Conservation (phyloP, 2,113 vertebrate species). For the Rallus limicola region DNA sequence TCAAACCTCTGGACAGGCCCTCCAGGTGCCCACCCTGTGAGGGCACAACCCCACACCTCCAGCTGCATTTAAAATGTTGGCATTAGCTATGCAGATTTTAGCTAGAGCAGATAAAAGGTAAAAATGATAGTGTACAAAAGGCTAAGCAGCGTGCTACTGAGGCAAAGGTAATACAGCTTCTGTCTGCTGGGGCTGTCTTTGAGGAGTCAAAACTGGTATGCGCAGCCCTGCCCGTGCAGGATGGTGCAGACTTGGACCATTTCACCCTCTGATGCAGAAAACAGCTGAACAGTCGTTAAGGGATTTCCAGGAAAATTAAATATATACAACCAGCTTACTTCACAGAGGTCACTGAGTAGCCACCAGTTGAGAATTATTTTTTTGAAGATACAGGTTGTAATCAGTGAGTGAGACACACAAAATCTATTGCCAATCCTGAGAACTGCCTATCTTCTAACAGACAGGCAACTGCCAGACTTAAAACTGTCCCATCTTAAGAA, state of each 20-base stretch:
- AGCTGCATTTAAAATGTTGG: too few species aligned
- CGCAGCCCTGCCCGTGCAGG: background rate
- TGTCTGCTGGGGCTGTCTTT: background rate
- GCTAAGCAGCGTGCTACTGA: too few species aligned
- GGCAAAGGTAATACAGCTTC: too few species aligned
- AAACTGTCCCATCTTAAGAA: background rate
- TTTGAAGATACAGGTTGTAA: background rate
- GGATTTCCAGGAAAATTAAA: background rate
- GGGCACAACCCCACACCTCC: too few species aligned
- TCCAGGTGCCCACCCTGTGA: too few species aligned
- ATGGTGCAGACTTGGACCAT: background rate
- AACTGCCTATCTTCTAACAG: background rate
- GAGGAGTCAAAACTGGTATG: accelerated
- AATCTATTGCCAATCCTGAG: background rate
- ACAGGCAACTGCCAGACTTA: background rate
- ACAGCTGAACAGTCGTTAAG: background rate
- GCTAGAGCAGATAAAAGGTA: too few species aligned
- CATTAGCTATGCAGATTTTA: too few species aligned
- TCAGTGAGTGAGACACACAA: background rate
- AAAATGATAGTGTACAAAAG: too few species aligned
- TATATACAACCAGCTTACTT: background rate
- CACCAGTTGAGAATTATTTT: background rate
- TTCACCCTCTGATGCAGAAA: background rate
- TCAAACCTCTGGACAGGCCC: too few species aligned
- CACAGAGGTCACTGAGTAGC: background rate